Conservation (phyloP, 2,797 vertebrate genomes). For the Vireo griseus region DNA sequence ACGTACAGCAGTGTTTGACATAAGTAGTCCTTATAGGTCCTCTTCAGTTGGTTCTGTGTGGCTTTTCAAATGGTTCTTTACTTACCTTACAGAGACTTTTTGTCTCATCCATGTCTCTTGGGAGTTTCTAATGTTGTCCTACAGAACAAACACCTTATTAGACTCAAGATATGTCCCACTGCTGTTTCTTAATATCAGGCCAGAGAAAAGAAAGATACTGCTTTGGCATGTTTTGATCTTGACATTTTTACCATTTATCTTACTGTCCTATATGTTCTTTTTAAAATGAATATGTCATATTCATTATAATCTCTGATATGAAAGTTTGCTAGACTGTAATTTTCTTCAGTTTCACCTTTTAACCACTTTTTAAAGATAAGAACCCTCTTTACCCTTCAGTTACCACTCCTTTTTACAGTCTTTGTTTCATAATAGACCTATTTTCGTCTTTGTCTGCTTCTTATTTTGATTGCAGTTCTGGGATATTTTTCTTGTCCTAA, state of each 20-base stretch:
- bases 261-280: neutral
- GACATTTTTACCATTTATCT: neutral
- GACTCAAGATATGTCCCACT: neutral
- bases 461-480: neutral
- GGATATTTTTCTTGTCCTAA: neutral
- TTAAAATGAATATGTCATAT: neutral
- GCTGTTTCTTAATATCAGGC: neutral
- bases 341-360: neutral
- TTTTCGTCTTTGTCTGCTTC: neutral
- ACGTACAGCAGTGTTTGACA: neutral
- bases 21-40: neutral
- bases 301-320: neutral
- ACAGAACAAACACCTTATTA: neutral
- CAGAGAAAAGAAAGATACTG: neutral
- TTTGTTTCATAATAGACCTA: neutral
- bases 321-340: neutral
- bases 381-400: neutral
- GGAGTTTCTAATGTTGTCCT: neutral
- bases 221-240: neutral
- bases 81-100: neutral
- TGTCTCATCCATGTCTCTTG: neutral
- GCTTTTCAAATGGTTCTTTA: fast-evolving
- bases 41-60: neutral
- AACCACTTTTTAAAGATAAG: neutral
- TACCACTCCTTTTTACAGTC: neutral